phyloP scores from a whole-genome alignment of 2,888 invertebrate species.

The Thysanoteuthis rhombus region DNA sequence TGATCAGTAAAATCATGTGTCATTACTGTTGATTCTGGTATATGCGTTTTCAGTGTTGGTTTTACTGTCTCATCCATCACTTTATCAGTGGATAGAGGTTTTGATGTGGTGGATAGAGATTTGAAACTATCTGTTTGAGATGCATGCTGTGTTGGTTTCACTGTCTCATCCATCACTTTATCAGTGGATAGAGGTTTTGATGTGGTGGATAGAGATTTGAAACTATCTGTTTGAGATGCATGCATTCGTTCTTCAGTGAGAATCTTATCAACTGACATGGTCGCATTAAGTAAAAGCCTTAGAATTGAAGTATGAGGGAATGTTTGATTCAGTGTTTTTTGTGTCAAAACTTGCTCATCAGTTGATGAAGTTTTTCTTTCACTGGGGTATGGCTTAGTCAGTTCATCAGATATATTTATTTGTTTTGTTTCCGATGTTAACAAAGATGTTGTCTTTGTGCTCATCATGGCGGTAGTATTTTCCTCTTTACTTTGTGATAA shows the following conservation, averaged over 20 bases:
- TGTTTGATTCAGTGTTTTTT: background rate
- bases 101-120: background rate
- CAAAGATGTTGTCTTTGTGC: background rate
- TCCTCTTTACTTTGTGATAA: background rate
- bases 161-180: no score
- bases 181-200: no score
- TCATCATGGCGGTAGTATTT: background rate
- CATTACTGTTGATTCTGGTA: background rate
- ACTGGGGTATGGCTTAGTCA: background rate
- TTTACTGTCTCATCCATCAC: background rate
- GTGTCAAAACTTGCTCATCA: background rate
- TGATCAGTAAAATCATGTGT: background rate
- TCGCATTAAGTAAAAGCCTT: no score
- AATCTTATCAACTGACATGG: no score
- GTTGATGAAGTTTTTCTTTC: background rate
- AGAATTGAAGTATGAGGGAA: no score
- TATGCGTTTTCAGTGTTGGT: background rate
- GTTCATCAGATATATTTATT: background rate
- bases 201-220: no score
- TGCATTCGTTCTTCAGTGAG: no score
- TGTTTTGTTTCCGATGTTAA: background rate
- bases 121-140: background rate
- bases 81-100: background rate
- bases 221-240: no score
- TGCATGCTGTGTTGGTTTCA: background rate